Conservation (phyloP, 2,888 invertebrate genomes). For the Leucophenga maculata region DNA sequence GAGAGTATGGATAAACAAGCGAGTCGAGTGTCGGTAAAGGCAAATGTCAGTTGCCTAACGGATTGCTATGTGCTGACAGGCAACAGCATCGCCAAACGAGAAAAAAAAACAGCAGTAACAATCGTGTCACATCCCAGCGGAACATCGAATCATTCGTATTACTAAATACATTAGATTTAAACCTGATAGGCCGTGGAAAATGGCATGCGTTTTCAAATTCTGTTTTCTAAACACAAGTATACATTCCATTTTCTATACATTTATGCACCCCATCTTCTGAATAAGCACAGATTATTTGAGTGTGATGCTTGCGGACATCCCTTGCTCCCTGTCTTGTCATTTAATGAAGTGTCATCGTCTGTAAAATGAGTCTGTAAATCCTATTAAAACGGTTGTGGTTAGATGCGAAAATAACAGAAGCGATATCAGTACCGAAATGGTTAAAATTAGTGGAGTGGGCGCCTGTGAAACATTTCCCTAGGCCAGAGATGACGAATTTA, state of each 20-base stretch:
- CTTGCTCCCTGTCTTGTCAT: conserved; percentile 49
- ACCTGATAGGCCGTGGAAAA: conserved; percentile 46
- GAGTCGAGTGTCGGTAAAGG: conserved; percentile 22
- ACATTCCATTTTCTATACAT: conserved; percentile 52
- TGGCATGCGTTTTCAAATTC: conserved; percentile 46
- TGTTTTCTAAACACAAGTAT: conserved; percentile 62
- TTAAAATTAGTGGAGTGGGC: not conserved
- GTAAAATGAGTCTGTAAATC: conserved; percentile 67
- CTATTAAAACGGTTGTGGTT: conserved; percentile 60
- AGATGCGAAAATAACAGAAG: conserved; percentile 50
- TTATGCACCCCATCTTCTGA: conserved; percentile 56
- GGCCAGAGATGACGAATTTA: too few relatives aligned
- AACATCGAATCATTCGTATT: conserved; percentile 22
- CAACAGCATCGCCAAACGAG: conserved; percentile 43
- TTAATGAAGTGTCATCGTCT: conserved; percentile 68
- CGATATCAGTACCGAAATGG: conserved; percentile 24
- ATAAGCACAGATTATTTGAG: conserved; percentile 26
- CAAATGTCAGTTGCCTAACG: conserved; percentile 52
- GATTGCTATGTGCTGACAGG: conserved; percentile 58
- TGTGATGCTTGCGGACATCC: conserved; percentile 41
- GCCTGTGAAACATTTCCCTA: not conserved
- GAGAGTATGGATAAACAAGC: too few relatives aligned
- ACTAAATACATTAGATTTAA: conserved; percentile 48
- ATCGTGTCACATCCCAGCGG: conserved; percentile 25
- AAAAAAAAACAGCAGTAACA: conserved; percentile 22